phyloP scores from a whole-genome alignment of 2,797 vertebrate species.

The Propithecus perrieri region DNA sequence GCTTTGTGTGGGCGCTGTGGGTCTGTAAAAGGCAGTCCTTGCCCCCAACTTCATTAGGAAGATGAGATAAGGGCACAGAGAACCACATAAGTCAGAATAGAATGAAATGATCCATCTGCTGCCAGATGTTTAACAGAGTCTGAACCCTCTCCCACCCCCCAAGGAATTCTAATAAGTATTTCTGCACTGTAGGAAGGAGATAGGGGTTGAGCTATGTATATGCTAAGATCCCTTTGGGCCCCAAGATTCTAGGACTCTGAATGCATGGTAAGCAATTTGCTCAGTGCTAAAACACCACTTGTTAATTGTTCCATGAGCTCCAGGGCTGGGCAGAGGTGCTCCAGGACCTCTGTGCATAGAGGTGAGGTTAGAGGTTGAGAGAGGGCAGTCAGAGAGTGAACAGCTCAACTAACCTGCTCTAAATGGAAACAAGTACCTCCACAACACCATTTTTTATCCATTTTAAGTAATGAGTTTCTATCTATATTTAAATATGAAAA shows the following conservation, averaged over 20 bases:
- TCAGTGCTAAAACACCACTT: neutral
- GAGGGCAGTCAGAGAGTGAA: neutral
- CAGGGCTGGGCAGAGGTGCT: neutral
- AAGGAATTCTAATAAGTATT: neutral
- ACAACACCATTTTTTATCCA: neutral
- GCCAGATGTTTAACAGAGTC: conserved; percentile 8
- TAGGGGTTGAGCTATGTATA: neutral
- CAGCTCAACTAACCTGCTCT: neutral
- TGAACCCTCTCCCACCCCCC: neutral
- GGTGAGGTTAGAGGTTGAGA: neutral
- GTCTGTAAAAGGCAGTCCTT: neutral
- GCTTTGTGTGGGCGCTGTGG: conserved; percentile 12
- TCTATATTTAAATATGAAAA: conserved; percentile 7
- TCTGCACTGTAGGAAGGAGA: neutral
- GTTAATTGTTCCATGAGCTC: neutral
- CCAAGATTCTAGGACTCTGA: neutral
- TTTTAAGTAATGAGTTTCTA: neutral
- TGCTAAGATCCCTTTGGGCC: neutral
- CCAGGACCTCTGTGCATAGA: neutral
- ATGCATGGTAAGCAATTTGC: neutral
- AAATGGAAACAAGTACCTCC: neutral
- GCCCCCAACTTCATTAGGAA: conserved; percentile 1
- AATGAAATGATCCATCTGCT: conserved; percentile 42
- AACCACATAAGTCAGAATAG: neutral
- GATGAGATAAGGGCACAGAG: conserved; percentile 6